These are phyloP conservation scores for Liopterus haemorrhoidalis DNA, from an alignment of 2,888 invertebrate genomes.

Conservation along the genomic window DNA sequence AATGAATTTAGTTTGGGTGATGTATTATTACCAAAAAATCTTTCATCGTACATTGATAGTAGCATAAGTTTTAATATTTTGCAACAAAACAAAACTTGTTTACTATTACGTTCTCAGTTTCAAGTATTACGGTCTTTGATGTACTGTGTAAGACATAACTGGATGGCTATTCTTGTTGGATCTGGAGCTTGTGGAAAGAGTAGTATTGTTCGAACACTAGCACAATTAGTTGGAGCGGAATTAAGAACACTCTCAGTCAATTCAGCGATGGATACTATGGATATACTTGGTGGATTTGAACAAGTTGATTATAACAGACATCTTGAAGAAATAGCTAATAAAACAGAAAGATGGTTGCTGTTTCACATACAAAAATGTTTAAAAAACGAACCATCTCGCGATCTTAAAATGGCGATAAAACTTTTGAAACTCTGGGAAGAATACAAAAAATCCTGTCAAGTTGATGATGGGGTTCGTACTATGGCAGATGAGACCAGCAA, in stretches of 20 bases:
- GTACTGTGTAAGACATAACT: slow-evolving; percentile 84
- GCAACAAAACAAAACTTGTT: slow-evolving; percentile 40
- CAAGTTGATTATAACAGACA: slow-evolving; percentile 78
- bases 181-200: slow-evolving; percentile 74
- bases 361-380: slow-evolving; percentile 49
- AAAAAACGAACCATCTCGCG: slow-evolving; percentile 39
- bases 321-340: slow-evolving; percentile 61
- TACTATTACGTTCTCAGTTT: slow-evolving; percentile 56
- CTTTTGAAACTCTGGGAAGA: slow-evolving; percentile 42
- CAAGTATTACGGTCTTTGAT: slow-evolving; percentile 69
- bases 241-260: slow-evolving; percentile 76
- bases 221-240: slow-evolving; percentile 67
- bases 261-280: slow-evolving; percentile 90
- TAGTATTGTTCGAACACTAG: slow-evolving; percentile 66
- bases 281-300: slow-evolving; percentile 95
- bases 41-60: slow-evolving; percentile 26
- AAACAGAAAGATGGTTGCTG: slow-evolving; percentile 52
- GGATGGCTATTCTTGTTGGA: slow-evolving; percentile 84
- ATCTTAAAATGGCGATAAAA: slow-evolving; percentile 33
- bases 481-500: slow-evolving; percentile 45
- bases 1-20: slow-evolving; percentile 61
- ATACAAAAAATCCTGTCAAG: slow-evolving; percentile 29
- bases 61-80: slow-evolving; percentile 36
- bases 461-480: slow-evolving; percentile 36
- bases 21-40: slow-evolving; percentile 47